Percentiles rank a stretch among this genome's conserved stretches.
Evolutionary conservation across 1,140 invertebrate genomes (phyloP).

Genomic region (Gryon sp.): DNA sequence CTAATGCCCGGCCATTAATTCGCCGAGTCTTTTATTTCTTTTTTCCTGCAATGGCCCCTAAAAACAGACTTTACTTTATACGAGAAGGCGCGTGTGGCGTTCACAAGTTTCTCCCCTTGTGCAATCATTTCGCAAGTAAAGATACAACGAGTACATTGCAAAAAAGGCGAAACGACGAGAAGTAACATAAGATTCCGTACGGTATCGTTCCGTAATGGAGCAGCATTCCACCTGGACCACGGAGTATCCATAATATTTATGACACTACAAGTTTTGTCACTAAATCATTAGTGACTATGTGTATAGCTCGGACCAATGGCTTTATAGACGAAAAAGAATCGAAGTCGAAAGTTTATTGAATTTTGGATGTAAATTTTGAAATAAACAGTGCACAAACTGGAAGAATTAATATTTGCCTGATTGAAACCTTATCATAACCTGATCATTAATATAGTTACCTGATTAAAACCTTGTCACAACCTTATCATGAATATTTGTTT

Average conservation of each 20-base stretch:
- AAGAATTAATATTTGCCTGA: too few species aligned
- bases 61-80: too few species aligned
- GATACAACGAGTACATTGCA: constrained; percentile 31
- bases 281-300: constrained; percentile 70
- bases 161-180: constrained; percentile 34
- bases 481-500: too few species aligned
- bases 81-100: constrained; percentile 36
- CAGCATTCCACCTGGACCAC: constrained; percentile 66
- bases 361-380: too few species aligned
- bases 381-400: too few species aligned
- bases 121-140: constrained; percentile 35
- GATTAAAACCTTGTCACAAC: too few species aligned
- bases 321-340: too few species aligned
- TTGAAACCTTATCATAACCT: too few species aligned
- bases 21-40: too few species aligned
- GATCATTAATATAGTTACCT: too few species aligned
- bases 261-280: constrained; percentile 68
- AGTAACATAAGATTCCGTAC: constrained; percentile 43
- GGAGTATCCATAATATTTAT: constrained; percentile 71
- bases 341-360: too few species aligned
- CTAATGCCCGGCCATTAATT: constrained; percentile 56
- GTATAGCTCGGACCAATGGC: too few species aligned
- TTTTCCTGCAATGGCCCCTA: constrained; percentile 8
- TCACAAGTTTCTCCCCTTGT: constrained; percentile 40
- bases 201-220: constrained; percentile 64